Base-by-base conservation (phyloP, 2,113 vertebrate species). In the Lepisosteus osseus region DNA sequence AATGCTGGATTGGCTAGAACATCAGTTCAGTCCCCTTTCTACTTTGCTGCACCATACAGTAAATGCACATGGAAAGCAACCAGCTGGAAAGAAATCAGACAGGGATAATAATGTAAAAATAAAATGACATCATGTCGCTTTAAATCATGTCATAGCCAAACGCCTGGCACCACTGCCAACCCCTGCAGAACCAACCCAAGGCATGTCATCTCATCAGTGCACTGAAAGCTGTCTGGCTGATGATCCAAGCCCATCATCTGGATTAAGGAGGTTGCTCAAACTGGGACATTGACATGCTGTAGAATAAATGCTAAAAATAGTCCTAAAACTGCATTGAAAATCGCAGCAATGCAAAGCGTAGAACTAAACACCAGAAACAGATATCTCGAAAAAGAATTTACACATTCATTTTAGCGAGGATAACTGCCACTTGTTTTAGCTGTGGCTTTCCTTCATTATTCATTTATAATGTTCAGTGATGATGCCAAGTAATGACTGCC, bases 201-300 rank as follows among this genome's bases (percentile, higher is more conserved):
- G 63, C 54, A 7, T 51, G 76, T 76, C 70, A 72, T 40, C 11
- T 68, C 73, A 76, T 51, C 79, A 66, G 54, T 47, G 3, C 77
- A 66, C 56, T 47, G 3, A 43, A 70, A 77, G 73, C 74, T 68
- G 74, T 72, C 57, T 6, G 54, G 6, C 47, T 63, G 51, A 83
- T 6, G 47, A 51, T 5, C 47, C 47, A 51, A 51, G 9, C 1
- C 47, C 47, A 79, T 62, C 72, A 64, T 67, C 54, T 13, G 73
- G 74, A 70, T 72, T 83, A 70, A 74, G 76, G 65, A 59, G 12
- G 61, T 65, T 51, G 54, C 71, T 73, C 75, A 72, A 63, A 54
- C 41, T 9, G 54, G 43, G 42, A 57, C 54, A 69, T 54, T 51
- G 5, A 9, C 5, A 51, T 51, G 47, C 9, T 51, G 5, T 51